Evolutionary conservation across 2,888 invertebrate genomes (phyloP).

Genomic region (Mythimna lalbum): DNA sequence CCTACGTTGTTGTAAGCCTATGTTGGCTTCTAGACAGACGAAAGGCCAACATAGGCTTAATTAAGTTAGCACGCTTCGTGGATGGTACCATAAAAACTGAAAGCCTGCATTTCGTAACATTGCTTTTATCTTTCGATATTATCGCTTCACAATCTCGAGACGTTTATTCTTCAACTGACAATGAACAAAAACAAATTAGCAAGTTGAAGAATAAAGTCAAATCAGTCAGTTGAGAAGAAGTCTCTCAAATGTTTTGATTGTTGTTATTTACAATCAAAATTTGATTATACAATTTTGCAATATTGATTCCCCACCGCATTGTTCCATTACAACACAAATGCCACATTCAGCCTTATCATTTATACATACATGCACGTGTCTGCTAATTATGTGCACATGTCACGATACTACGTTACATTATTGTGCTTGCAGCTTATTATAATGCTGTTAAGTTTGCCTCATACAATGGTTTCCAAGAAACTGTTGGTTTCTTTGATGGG

Average conservation of each 20-base stretch:
- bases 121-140: not conserved
- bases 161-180: not conserved
- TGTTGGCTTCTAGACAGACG: too few relatives aligned
- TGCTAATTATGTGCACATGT: not conserved
- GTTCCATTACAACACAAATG: slow-evolving; percentile 29
- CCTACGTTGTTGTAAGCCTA: too few relatives aligned
- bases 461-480: not conserved
- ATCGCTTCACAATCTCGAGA: not conserved
- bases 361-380: not conserved
- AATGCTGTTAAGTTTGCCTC: not conserved
- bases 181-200: too few relatives aligned
- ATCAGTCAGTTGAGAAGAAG: too few relatives aligned
- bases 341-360: slow-evolving; percentile 10
- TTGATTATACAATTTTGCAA: not conserved
- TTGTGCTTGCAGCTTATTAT: slow-evolving; percentile 6
- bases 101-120: too few relatives aligned
- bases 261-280: not conserved
- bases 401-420: not conserved
- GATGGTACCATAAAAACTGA: too few relatives aligned
- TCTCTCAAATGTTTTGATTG: not conserved
- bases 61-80: too few relatives aligned
- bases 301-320: slow-evolving; percentile 22
- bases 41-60: too few relatives aligned
- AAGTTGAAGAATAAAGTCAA: too few relatives aligned
- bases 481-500: not conserved